These are phyloP conservation scores for Trichacis sp. DNA, from an alignment of 2,888 invertebrate species.

Conservation along the genomic window DNA sequence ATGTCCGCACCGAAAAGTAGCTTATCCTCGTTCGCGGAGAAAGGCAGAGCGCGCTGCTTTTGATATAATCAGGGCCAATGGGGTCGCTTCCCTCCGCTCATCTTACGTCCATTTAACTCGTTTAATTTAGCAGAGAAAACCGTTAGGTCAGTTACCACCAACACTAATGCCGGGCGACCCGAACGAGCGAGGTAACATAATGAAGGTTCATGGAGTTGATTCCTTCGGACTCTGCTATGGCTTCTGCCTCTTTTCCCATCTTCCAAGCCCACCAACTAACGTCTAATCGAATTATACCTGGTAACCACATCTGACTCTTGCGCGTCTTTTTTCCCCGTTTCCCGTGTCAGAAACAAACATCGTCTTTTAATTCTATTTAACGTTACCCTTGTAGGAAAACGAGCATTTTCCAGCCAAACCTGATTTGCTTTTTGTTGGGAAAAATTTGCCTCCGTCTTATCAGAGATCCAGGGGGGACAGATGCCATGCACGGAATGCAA, in stretches of 20 bases:
- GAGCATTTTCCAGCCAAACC: no score
- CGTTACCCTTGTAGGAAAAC: constrained; percentile 21
- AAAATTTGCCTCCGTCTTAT: no score
- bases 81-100: constrained; percentile 51
- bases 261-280: constrained; percentile 56
- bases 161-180: constrained; percentile 60
- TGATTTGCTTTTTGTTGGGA: no score
- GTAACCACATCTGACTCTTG: constrained; percentile 51
- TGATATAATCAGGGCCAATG: constrained; percentile 54
- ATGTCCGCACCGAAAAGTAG: background rate
- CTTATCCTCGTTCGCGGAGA: constrained; percentile 14
- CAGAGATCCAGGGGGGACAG: constrained; percentile 58
- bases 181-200: constrained; percentile 63
- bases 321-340: constrained; percentile 9
- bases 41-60: constrained; percentile 43
- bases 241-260: constrained; percentile 51
- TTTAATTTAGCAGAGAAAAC: constrained; percentile 63
- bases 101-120: constrained; percentile 61
- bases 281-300: constrained; percentile 66
- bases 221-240: constrained; percentile 45
- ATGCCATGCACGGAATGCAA: constrained; percentile 54
- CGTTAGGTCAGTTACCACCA: constrained; percentile 62
- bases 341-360: constrained; percentile 19
- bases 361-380: constrained; percentile 34
- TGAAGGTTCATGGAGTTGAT: constrained; percentile 63